phyloP scores from a whole-genome alignment of 1,140 invertebrate species.

The Aphaenogaster rudis region DNA sequence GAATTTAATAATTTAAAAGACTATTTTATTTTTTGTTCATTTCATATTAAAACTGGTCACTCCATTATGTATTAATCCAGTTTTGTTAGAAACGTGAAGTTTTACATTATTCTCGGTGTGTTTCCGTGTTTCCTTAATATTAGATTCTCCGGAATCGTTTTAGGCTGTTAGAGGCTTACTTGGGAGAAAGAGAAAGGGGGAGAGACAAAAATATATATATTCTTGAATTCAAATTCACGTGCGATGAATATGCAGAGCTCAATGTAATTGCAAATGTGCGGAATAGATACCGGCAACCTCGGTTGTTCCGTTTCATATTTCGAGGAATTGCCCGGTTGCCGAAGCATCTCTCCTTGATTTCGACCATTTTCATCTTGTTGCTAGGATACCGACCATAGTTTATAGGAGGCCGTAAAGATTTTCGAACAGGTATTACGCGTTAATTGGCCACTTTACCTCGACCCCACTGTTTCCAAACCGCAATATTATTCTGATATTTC shows the following conservation, averaged over 20 bases:
- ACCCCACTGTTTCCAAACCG: background rate
- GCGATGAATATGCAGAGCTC: slow-evolving; percentile 61
- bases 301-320: slow-evolving; percentile 58
- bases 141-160: background rate
- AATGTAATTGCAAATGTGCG: slow-evolving; percentile 62
- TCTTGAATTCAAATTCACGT: slow-evolving; percentile 62
- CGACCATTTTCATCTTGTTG: slow-evolving; percentile 63
- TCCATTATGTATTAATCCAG: background rate
- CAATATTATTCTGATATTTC: slow-evolving; percentile 50
- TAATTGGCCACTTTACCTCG: slow-evolving; percentile 64
- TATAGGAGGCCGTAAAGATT: slow-evolving; percentile 55
- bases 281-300: slow-evolving; percentile 50
- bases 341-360: slow-evolving; percentile 23
- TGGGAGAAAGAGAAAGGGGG: background rate
- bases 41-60: too few species aligned
- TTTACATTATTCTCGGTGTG: background rate
- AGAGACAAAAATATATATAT: slow-evolving; percentile 44
- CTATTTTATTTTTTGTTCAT: too few species aligned
- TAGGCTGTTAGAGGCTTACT: background rate
- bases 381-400: slow-evolving; percentile 50
- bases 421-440: slow-evolving; percentile 61
- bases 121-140: background rate
- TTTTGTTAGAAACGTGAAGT: background rate
- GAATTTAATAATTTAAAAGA: background rate
- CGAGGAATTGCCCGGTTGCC: slow-evolving; percentile 15